Evolutionary conservation across 2,113 vertebrate genomes (phyloP).

Genomic region (Hoplias malabaricus): DNA sequence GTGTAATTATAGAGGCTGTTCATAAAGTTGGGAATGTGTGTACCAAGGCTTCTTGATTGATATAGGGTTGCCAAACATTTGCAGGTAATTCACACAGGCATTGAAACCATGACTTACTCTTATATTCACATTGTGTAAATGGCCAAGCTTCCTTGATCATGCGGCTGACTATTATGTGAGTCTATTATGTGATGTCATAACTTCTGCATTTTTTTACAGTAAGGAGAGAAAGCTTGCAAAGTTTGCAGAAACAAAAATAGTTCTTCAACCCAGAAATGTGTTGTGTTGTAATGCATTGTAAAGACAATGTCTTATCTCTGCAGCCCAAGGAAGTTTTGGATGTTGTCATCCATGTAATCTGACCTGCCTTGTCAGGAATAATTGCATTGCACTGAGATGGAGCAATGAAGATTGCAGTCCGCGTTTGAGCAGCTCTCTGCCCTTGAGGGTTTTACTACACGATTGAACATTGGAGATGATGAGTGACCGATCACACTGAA

Average conservation of each 20-base stretch:
- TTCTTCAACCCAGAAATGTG: too few species aligned
- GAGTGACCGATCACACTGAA: neutral
- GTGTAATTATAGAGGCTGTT: neutral
- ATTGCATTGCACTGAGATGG: constrained; percentile 14
- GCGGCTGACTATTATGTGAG: neutral
- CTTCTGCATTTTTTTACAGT: neutral
- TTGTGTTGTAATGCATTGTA: neutral
- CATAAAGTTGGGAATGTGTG: neutral
- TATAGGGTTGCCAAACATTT: neutral
- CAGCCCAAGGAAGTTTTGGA: neutral
- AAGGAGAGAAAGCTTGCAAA: neutral
- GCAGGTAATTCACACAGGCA: neutral
- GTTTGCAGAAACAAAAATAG: too few species aligned
- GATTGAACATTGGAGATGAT: neutral
- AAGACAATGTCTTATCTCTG: neutral
- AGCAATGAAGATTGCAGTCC: neutral
- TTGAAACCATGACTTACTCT: neutral
- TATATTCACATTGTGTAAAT: neutral
- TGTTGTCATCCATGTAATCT: constrained; percentile 19
- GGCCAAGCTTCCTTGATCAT: neutral
- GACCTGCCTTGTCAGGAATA: constrained; percentile 14
- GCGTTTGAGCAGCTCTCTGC: neutral
- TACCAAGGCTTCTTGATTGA: neutral
- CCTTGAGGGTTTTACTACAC: neutral
- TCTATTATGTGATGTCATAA: neutral